Evolutionary conservation across 2,888 invertebrate genomes (phyloP), one percentile per base, ranked within the genome.

Genomic region (Dorcus parallelipipedus): DNA sequence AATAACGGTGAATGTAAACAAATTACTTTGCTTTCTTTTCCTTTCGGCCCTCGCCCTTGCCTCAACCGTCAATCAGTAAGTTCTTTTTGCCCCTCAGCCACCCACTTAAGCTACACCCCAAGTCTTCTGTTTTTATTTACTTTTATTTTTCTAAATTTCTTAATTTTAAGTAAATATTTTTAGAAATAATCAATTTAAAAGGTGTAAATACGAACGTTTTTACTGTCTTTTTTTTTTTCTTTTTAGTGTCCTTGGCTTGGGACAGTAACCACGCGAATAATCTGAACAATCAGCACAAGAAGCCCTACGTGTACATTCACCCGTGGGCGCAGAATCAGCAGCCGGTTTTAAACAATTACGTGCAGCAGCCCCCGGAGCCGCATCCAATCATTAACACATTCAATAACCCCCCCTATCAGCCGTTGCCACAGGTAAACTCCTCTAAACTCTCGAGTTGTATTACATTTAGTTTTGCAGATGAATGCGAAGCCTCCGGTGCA

Each of bases 1-100:
- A 81, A 77, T 63, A 84, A 84, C 68, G 83, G 81, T 85, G 73
- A 77, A 58, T 38, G 8, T 54, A 43, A 43, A 49, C 41, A 9
- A 51, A 51, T 14, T 14, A 14, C 14, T 14, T 14, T 14, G 14
- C 14, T 14, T 14, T 14, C 14, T 14, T 14, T 14, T 14, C 14
- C 14, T 14, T 14, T 14, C 1, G 14, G 14, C 14, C 14, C 14
- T 14, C 14, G 14, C 14, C 14, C 14, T 14, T 14, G 14, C 14
- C 14, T 14, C 14, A 14, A 14, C 14, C 14, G 14, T 14, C 14
- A 14, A 14, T 14, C 14, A 14, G 14, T 14, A 14, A 14, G 14
- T 14, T 14, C 14, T 14, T 14, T 14, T 14, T 14, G 14, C 14
- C 14, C 14, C 1, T 1, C 14, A 14, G 14, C 14, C 14, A 14